Evolutionary conservation across 2,797 vertebrate genomes (phyloP), one percentile per base, ranked within the genome.

Genomic region (Lerista edwardsae): DNA sequence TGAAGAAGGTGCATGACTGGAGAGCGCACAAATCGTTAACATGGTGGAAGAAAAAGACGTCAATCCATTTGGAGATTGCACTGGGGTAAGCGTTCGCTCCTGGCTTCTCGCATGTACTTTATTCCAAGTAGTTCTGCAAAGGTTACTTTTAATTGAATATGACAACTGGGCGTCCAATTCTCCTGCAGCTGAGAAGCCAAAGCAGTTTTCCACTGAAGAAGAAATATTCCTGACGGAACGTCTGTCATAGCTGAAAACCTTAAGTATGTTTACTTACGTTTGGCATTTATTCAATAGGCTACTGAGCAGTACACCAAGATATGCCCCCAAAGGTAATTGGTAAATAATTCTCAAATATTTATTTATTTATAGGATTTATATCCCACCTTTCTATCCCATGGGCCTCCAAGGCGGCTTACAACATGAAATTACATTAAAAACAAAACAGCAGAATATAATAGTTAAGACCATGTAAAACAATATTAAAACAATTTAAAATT

Each of bases 101-200:
- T 41, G 62, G 23, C 27, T 47, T 55, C 36, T 87, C 75, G 57
- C 23, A 62, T 41, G 21, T 10, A 27, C 3, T 55, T 62, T 62
- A 51, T 69, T 41, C 71, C 71, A 75, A 61, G 47, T 3, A 21
- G n/a, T 34, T 59, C 51, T 67, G 72, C 64, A 80, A 81, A 86
- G 67, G 73, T 81, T 86, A 76, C 51, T 75, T 81, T 69, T 81
- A 86, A 76, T 25, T 86, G 65, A 76, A 62, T 25, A 57, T 81
- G 57, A 82, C 80, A 82, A n/a, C 23, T 72, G 67, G 57, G 77
- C 67, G 39, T 85, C 51, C 11, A 68, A 31, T 62, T 80, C 55
- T 74, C 36, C 62, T 80, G 9, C 6, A 75, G 78, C 78, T 75
- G 62, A 75, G 75, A 80, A 75, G 10, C 51, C 51, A 23, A 85